Percentiles rank a stretch among this genome's conserved stretches.
Evolutionary conservation across 1,140 invertebrate genomes (phyloP).

Genomic region (Heliconius eleuchia): DNA sequence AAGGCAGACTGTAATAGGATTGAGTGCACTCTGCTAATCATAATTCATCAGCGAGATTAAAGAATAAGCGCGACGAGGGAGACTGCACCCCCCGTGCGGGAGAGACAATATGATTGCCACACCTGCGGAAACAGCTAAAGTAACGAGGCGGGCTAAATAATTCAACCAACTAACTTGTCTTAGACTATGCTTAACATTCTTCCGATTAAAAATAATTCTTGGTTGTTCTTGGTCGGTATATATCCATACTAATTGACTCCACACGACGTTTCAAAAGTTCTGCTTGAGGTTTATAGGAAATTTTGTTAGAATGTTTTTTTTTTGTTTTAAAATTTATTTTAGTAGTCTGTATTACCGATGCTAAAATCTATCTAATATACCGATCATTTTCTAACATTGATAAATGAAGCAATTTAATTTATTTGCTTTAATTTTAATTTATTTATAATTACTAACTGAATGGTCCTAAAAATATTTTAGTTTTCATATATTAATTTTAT

Average conservation of each 20-base stretch:
- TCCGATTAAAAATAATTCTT: too few species aligned
- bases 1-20: slow-evolving; percentile 68
- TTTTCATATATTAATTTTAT: not conserved
- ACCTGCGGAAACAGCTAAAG: slow-evolving; percentile 76
- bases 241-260: too few species aligned
- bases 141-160: slow-evolving; percentile 77
- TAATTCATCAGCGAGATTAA: slow-evolving; percentile 81
- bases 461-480: too few species aligned
- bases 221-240: too few species aligned
- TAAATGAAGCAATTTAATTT: not conserved
- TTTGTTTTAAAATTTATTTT: too few species aligned
- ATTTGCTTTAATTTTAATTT: too few species aligned
- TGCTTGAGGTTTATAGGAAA: not conserved
- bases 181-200: slow-evolving; percentile 54
- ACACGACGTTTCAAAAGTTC: not conserved
- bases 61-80: slow-evolving; percentile 68
- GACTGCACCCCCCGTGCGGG: slow-evolving; percentile 50
- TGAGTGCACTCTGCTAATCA: slow-evolving; percentile 79
- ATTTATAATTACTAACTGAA: too few species aligned
- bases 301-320: not conserved
- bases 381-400: too few species aligned
- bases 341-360: too few species aligned
- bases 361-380: too few species aligned
- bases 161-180: slow-evolving; percentile 61
- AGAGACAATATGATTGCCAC: slow-evolving; percentile 77